These are phyloP conservation scores for Athalia cordata DNA, from an alignment of 2,888 invertebrate genomes.

Conservation along the genomic window DNA sequence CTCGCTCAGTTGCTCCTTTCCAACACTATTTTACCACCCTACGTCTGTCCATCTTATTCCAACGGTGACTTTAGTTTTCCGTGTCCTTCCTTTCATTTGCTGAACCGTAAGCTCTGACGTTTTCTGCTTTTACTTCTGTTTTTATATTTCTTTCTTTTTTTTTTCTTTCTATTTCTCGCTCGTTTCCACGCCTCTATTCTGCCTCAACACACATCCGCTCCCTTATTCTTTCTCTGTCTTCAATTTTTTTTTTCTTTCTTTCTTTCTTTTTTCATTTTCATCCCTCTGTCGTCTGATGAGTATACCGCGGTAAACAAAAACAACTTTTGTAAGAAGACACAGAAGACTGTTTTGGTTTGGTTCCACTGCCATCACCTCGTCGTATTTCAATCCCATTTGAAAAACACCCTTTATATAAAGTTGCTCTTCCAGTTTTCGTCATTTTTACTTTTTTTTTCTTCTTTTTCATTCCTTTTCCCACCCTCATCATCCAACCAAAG, in stretches of 20 bases:
- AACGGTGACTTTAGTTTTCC: too few species aligned
- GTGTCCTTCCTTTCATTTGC: too few species aligned
- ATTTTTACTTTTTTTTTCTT: background rate
- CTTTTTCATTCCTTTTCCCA: background rate
- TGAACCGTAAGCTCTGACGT: too few species aligned
- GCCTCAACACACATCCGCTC: background rate
- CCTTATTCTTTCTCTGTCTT: conserved; percentile 16
- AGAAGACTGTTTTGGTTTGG: background rate
- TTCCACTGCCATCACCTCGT: too few species aligned
- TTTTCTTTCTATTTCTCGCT: too few species aligned
- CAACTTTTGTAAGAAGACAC: background rate
- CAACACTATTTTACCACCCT: too few species aligned
- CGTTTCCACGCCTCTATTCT: too few species aligned
- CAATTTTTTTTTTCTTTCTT: background rate
- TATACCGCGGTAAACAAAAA: conserved; percentile 1
- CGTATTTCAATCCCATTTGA: too few species aligned
- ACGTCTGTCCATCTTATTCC: too few species aligned
- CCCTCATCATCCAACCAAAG: background rate
- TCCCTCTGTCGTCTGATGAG: background rate
- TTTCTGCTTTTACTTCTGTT: too few species aligned
- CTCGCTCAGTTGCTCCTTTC: too few species aligned
- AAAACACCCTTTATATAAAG: background rate
- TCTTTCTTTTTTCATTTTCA: background rate
- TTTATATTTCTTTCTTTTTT: too few species aligned
- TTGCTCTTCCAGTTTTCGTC: background rate